A percentile compares a stretch with the other conserved stretches of the same genome.
Conservation (phyloP, 2,797 vertebrate genomes). For the Sebastes goodei region DNA sequence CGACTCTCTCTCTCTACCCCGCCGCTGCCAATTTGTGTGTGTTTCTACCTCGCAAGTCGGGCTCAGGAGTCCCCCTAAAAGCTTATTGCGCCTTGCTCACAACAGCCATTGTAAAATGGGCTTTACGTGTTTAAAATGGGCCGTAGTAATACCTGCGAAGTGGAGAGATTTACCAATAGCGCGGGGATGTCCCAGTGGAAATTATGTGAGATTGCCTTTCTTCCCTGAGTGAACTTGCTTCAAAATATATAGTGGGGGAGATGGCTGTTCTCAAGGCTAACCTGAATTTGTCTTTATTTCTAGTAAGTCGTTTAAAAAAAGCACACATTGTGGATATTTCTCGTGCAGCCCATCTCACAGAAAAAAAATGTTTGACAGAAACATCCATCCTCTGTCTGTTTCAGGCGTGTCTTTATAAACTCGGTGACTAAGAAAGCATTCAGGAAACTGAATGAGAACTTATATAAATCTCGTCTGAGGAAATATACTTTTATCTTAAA, state of each 20-base stretch:
- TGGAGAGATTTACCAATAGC: constrained; percentile 39
- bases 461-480: background rate
- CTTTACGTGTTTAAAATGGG: constrained; percentile 32
- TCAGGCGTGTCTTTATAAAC: background rate
- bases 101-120: constrained; percentile 22
- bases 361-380: background rate
- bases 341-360: background rate
- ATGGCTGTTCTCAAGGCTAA: constrained; percentile 12
- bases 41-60: constrained; percentile 28
- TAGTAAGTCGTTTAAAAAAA: background rate
- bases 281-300: constrained; percentile 5
- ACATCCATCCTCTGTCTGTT: background rate
- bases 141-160: constrained; percentile 27
- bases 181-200: constrained; percentile 47
- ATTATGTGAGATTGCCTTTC: constrained; percentile 42
- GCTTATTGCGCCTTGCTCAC: background rate
- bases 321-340: background rate
- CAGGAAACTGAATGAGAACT: background rate
- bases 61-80: constrained; percentile 3
- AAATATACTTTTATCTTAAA: background rate
- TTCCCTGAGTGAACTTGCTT: constrained; percentile 36
- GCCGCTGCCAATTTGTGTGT: constrained; percentile 28
- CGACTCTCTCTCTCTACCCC: background rate
- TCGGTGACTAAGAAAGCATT: background rate
- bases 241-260: constrained; percentile 40